Evolutionary conservation across 2,888 invertebrate species (phyloP), one percentile per base, ranked within the genome.

Genomic region (Falcaria lacertinaria): DNA sequence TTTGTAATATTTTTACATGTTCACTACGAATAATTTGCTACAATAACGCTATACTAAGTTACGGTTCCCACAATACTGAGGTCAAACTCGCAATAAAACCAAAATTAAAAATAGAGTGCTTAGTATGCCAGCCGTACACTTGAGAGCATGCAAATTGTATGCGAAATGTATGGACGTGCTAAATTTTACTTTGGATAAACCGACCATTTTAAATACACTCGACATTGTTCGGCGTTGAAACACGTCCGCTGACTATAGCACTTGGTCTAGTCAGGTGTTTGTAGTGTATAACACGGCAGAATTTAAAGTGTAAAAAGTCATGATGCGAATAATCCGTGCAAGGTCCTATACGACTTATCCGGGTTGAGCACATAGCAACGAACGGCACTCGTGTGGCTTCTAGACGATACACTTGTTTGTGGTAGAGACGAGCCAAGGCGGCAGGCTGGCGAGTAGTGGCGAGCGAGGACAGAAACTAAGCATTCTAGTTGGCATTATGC

Each of bases 111-210:
- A 69, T 72, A 69, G 53, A 54, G 11, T 62, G 62, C 63, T 80
- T 78, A 69, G 69, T 75, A 79, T 78, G 73, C 76, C 57, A 65
- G 69, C 66, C 63, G 66, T 69, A 66, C 60, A 42, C 52, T 55
- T 52, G 52, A 55, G 52, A 61, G 60, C 65, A 73, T 72, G 72
- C 73, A 74, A 76, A 73, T 71, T 64, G 60, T 68, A 73, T 65
- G 66, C 65, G 64, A 67, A 66, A 57, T 56, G 48, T 59, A 60
- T 60, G 65, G 39, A 32, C 39, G 45, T 48, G 54, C 54, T 60
- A 61, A 57, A 57, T 57, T 62, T 62, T 59, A 52, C 56, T 61
- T 51, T 49, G 59, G 60, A 65, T 61, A 52, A 63, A 41, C 48
- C 59, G 54, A 47, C 57, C 57, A 43, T 51, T 59, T 59, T 42